Evolutionary conservation across 2,113 vertebrate species (phyloP).

Genomic region (Regulus satrapa): DNA sequence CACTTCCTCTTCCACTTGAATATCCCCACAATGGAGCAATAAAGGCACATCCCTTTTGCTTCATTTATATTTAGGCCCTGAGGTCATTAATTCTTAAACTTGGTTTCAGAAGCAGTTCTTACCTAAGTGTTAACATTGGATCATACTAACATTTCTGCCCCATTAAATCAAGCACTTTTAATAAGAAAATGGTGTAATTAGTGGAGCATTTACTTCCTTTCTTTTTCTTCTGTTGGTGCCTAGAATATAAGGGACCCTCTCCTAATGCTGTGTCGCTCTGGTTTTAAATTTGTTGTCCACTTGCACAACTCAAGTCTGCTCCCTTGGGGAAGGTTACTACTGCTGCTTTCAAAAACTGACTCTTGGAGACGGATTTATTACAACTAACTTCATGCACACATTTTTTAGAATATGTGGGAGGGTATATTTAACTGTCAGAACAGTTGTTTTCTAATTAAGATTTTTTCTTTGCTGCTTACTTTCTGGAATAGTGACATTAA

Average conservation of each 20-base stretch:
- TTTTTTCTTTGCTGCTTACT: not conserved
- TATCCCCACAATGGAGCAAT: not conserved
- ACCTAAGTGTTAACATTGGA: not conserved
- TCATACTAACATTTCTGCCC: not conserved
- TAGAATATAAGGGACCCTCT: not conserved
- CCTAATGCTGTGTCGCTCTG: not conserved
- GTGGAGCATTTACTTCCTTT: not conserved
- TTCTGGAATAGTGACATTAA: not conserved
- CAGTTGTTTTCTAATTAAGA: not conserved
- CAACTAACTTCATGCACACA: not conserved
- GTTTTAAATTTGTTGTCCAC: not conserved
- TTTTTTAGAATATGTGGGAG: not conserved
- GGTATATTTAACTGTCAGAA: not conserved
- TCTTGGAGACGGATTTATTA: not conserved
- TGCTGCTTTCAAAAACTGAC: not conserved
- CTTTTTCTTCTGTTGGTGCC: not conserved
- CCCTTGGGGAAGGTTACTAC: not conserved
- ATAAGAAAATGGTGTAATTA: not conserved
- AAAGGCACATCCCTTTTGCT: not conserved
- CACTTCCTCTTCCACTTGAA: not conserved
- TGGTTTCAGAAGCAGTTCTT: not conserved
- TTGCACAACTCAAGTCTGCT: not conserved
- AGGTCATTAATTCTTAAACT: not conserved
- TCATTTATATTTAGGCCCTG: not conserved
- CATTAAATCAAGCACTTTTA: not conserved